A percentile compares a stretch with the other conserved stretches of the same genome.
Conservation (phyloP, 2,113 vertebrate species). For the Eudyptes chrysolophus region DNA sequence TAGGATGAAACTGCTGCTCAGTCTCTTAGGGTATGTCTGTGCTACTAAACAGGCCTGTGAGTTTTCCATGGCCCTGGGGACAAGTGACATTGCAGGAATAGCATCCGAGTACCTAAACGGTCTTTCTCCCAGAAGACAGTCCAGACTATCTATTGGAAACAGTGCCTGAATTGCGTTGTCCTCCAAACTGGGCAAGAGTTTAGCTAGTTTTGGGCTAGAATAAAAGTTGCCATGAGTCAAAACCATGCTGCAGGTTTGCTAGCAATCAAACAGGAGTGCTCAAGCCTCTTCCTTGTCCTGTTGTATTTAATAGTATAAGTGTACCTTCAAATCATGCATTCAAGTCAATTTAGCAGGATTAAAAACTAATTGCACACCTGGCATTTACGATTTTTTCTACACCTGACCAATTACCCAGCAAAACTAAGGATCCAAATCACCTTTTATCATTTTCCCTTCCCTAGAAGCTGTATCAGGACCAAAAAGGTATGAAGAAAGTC, state of each 20-base stretch:
- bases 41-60: not conserved
- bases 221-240: not conserved
- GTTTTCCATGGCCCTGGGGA: not conserved
- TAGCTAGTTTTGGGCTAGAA: not conserved
- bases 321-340: not conserved
- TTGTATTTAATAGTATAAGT: not conserved
- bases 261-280: not conserved
- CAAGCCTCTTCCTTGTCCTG: not conserved
- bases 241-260: not conserved
- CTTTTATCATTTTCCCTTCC: not conserved
- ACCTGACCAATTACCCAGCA: not conserved
- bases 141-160: not conserved
- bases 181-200: not conserved
- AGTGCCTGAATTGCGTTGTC: not conserved
- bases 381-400: not conserved
- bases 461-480: not conserved
- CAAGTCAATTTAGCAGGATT: not conserved
- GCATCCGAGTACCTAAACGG: not conserved
- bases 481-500: not conserved
- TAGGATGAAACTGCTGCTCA: not conserved
- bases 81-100: not conserved
- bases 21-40: not conserved
- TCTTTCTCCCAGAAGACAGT: not conserved
- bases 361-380: not conserved
- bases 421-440: not conserved